These are phyloP conservation scores for Trogon melanurus DNA, from an alignment of 2,113 vertebrate genomes.

Conservation along the genomic window DNA sequence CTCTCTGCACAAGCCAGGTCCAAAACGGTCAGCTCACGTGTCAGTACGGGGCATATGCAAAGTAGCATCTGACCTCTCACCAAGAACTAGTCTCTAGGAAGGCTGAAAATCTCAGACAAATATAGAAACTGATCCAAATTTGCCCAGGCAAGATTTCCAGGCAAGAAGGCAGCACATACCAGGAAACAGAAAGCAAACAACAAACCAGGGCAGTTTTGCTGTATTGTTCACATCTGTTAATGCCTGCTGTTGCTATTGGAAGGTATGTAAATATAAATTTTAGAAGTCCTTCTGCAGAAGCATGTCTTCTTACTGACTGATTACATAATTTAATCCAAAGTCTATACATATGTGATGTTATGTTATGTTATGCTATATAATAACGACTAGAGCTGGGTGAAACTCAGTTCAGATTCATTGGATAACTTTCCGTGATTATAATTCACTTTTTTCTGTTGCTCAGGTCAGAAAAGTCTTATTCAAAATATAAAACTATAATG, in stretches of 20 bases:
- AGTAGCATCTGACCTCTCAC: not conserved
- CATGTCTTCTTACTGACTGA: not conserved
- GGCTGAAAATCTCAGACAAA: not conserved
- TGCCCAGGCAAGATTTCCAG: not conserved
- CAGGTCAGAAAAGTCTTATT: not conserved
- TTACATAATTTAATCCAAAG: conserved; percentile 16
- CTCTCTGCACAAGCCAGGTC: not conserved
- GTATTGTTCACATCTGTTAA: not conserved
- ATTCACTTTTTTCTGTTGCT: not conserved
- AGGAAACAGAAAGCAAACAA: conserved; percentile 2
- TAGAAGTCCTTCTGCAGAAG: not conserved
- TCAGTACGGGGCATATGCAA: not conserved
- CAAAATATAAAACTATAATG: not conserved
- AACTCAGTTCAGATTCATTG: conserved; percentile 25
- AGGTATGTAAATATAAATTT: not conserved
- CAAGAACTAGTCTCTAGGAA: not conserved
- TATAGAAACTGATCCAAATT: not conserved
- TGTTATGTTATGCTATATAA: not conserved
- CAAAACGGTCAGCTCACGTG: not conserved
- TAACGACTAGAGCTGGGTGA: not conserved
- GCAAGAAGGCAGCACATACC: not conserved
- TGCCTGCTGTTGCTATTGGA: not conserved
- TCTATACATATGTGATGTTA: not conserved
- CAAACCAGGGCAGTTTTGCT: not conserved
- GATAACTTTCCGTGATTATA: not conserved